Evolutionary conservation across 2,113 vertebrate species (phyloP), one percentile per base, ranked within the genome.

Genomic region (Sciurus niger): DNA sequence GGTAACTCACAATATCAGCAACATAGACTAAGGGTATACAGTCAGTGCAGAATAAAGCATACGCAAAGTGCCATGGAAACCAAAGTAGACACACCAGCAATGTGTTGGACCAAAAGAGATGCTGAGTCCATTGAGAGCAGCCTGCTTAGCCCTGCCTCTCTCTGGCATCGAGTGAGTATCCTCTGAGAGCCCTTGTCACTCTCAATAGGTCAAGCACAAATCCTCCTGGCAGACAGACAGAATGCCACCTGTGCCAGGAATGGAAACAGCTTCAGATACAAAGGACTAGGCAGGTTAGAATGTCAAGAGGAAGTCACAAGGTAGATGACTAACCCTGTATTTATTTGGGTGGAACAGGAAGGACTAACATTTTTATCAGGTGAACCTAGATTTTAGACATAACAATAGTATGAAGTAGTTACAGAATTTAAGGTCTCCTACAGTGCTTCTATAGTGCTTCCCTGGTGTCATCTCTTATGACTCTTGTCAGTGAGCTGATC

Each of bases 251-350:
- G 84, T 93, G 92, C 87, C 93, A 86, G 51, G 4, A 72, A 51
- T 40, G 37, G 89, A 58, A 96, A 80, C 53, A 72, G 86, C 40
- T 96, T 95, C 74, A 89, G 77, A 95, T 51, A 96, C 93, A 96
- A 97, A 95, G 34, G 70, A 83, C 28, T 3, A 11, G 46, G 34
- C 78, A 94, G 91, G 82, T 93, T 95, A 83, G 85, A 96, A 77
- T 85, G 91, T 89, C 95, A 84, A 83, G 63, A 97, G 96, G 96
- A 97, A 96, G 93, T 97, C 96, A 96, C 93, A 93, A 58, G 94
- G 68, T 70, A 84, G 63, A 89, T 85, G 91, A 87, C 89, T 94
- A 96, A 82, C 94, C 55, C 18, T 48, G 25, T 46, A 40, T 78
- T 82, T 94, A 40, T 78, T 82, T 94, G 80, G 96, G 80, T 43